Percentiles rank a stretch among this genome's conserved stretches.
These are phyloP conservation scores for Argentina silus DNA, from an alignment of 2,797 vertebrate genomes.

Conservation along the genomic window DNA sequence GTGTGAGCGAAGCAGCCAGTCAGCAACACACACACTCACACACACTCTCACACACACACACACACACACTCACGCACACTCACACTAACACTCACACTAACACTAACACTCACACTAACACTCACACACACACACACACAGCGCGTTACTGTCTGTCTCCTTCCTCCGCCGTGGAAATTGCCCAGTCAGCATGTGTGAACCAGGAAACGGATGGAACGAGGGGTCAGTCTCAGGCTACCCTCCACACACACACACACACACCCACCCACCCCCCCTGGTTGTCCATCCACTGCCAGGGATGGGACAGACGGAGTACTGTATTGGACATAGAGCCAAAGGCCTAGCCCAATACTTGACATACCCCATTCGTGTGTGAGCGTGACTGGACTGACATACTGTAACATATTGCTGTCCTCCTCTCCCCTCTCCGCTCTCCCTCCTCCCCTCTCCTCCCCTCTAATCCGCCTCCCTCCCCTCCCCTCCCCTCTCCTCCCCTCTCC, in stretches of 20 bases:
- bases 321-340: background rate
- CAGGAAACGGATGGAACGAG: slow-evolving; percentile 6
- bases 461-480: background rate
- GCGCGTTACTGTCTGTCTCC: background rate
- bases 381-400: background rate
- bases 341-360: background rate
- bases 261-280: background rate
- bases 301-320: background rate
- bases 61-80: background rate
- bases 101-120: background rate
- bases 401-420: background rate
- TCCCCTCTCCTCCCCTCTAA: background rate
- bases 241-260: background rate
- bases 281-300: background rate
- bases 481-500: too few species aligned
- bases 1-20: background rate
- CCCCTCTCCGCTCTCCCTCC: too few species aligned
- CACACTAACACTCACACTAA: background rate
- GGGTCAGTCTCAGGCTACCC: slow-evolving; percentile 6
- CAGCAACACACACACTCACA: background rate
- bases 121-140: background rate
- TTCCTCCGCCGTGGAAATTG: slow-evolving; percentile 10
- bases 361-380: background rate
- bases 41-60: background rate
- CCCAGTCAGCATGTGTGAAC: slow-evolving; percentile 14